Conservation (phyloP, 92 coral and sea anemone species). For the Porites evermanni region DNA sequence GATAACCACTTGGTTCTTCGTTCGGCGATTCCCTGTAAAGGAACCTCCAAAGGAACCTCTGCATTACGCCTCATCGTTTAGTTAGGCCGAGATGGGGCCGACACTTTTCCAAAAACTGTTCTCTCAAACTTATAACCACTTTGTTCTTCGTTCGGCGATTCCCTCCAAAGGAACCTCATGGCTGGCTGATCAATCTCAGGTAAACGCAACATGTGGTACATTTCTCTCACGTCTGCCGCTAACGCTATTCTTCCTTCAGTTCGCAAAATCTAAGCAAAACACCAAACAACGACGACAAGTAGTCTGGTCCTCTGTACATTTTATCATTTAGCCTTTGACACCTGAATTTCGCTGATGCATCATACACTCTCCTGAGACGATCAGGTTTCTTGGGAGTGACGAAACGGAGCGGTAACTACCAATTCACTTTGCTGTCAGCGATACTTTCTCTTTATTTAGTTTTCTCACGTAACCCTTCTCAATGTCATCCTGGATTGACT, state of each 20-base stretch:
- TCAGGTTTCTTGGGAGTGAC: constrained; percentile 46
- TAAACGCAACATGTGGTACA: constrained; percentile 29
- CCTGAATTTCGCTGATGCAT: constrained; percentile 44
- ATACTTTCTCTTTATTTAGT: constrained; percentile 25
- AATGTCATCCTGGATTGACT: constrained; percentile 54
- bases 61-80: too few relatives aligned
- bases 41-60: constrained; percentile 6
- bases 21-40: neutral
- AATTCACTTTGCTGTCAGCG: constrained; percentile 3
- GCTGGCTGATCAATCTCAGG: constrained; percentile 41
- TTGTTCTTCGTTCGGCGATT: neutral
- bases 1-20: constrained; percentile 28
- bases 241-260: constrained; percentile 3
- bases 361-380: constrained; percentile 31
- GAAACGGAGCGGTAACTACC: constrained; percentile 24
- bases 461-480: constrained; percentile 42
- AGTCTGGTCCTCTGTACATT: constrained; percentile 42
- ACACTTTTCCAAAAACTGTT: neutral
- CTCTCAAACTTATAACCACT: constrained; percentile 38
- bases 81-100: neutral
- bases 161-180: constrained; percentile 23
- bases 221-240: constrained; percentile 42
- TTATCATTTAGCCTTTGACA: constrained; percentile 43
- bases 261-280: constrained; percentile 49
- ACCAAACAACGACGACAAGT: constrained; percentile 34